A percentile compares a stretch with the other conserved stretches of the same genome.
phyloP scores from a whole-genome alignment of 2,113 vertebrate species.

The Rutilus rutilus region DNA sequence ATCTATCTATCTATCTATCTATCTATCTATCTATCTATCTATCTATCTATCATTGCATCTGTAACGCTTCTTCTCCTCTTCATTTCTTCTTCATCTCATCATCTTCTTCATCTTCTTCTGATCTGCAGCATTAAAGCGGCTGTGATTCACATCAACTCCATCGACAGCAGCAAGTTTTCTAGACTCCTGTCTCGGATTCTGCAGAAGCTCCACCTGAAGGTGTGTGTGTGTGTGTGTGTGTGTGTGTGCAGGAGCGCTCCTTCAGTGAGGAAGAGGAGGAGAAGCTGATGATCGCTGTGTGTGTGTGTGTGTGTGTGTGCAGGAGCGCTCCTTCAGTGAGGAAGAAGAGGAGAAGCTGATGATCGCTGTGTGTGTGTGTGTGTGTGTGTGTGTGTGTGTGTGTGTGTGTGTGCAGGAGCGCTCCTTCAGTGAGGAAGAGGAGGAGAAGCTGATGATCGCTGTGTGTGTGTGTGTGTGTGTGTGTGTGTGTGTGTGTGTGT shows the following conservation, averaged over 20 bases:
- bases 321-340: slow-evolving; percentile 89
- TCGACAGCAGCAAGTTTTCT: slow-evolving; percentile 88
- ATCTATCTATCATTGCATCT: no score
- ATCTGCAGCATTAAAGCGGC: slow-evolving; percentile 88
- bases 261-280: slow-evolving; percentile 95
- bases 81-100: no score
- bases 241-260: slow-evolving; percentile 78
- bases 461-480: no score
- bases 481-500: no score
- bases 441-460: slow-evolving; percentile 67
- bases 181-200: slow-evolving; percentile 88
- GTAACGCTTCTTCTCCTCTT: no score
- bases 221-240: slow-evolving; percentile 57
- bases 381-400: slow-evolving; percentile 65
- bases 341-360: slow-evolving; percentile 84
- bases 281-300: neutral
- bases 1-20: no score
- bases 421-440: slow-evolving; percentile 92
- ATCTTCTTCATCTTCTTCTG: no score
- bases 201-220: slow-evolving; percentile 95
- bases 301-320: slow-evolving; percentile 3
- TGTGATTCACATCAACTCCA: slow-evolving; percentile 83
- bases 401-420: slow-evolving; percentile 75
- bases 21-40: no score
- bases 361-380: no score